A percentile compares a stretch with the other conserved stretches of the same genome.
Evolutionary conservation across 2,888 invertebrate species (phyloP).

Genomic region (Eremobia ochroleuca): DNA sequence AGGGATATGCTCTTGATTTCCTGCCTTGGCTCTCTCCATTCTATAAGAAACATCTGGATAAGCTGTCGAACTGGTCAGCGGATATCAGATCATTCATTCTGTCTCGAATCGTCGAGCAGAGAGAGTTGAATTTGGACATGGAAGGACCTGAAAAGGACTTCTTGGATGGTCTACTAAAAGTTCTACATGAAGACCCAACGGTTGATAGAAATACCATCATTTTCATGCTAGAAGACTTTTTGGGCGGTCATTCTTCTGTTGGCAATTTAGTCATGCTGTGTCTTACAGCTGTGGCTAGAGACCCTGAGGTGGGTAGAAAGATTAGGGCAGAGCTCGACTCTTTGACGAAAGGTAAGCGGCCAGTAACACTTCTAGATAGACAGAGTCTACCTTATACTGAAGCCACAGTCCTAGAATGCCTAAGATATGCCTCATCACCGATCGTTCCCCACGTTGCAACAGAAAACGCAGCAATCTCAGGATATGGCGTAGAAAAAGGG

Average conservation of each 20-base stretch:
- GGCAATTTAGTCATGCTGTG: slow-evolving; percentile 96
- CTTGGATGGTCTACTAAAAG: slow-evolving; percentile 94
- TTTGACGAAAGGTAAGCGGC: slow-evolving; percentile 90
- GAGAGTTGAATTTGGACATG: slow-evolving; percentile 90
- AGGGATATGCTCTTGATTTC: slow-evolving; percentile 96
- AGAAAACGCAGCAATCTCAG: slow-evolving; percentile 93
- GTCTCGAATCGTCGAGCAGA: slow-evolving; percentile 92
- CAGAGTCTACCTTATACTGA: slow-evolving; percentile 94
- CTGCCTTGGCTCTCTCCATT: slow-evolving; percentile 95
- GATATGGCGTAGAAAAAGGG: slow-evolving; percentile 94
- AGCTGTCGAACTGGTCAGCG: slow-evolving; percentile 93
- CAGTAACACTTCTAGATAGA: slow-evolving; percentile 93
- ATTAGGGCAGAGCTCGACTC: slow-evolving; percentile 93
- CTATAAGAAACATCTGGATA: slow-evolving; percentile 93
- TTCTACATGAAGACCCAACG: slow-evolving; percentile 92
- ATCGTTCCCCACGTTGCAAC: slow-evolving; percentile 97
- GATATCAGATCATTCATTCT: slow-evolving; percentile 94
- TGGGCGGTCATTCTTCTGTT: slow-evolving; percentile 97
- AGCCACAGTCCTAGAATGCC: slow-evolving; percentile 95
- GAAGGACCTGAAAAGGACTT: slow-evolving; percentile 94
- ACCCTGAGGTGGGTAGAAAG: slow-evolving; percentile 92
- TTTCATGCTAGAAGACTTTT: slow-evolving; percentile 96
- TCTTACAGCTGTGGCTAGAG: slow-evolving; percentile 92
- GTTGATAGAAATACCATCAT: slow-evolving; percentile 95
- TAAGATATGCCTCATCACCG: slow-evolving; percentile 95